Evolutionary conservation across 2,113 vertebrate genomes (phyloP).

Genomic region (Nyctereutes procyonoides): DNA sequence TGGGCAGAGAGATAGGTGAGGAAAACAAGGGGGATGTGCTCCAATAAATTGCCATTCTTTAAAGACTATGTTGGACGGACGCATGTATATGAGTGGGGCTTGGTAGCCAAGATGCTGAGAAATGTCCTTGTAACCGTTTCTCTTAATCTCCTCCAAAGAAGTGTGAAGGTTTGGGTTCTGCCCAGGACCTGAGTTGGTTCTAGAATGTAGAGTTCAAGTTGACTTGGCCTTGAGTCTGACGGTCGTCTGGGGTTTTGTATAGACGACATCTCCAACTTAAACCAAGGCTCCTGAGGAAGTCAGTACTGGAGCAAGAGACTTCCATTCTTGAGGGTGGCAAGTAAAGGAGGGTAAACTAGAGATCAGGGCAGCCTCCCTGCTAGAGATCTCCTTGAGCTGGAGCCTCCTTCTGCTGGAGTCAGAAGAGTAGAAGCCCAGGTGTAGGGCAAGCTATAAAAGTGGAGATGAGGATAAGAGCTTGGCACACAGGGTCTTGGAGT

Average conservation of each 20-base stretch:
- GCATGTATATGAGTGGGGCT: neutral
- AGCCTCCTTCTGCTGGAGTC: neutral
- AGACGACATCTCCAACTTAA: neutral
- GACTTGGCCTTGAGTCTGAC: neutral
- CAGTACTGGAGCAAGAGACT: neutral
- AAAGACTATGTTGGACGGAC: constrained; percentile 56
- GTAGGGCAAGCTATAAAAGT: neutral
- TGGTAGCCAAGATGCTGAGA: neutral
- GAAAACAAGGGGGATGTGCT: constrained; percentile 52
- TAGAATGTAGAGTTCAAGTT: neutral
- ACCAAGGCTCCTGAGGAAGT: constrained; percentile 25
- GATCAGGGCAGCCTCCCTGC: neutral
- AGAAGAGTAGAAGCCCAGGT: neutral
- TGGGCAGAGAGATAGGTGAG: neutral
- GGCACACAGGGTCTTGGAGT: neutral
- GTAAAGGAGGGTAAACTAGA: neutral
- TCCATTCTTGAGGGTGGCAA: neutral
- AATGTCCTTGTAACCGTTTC: neutral
- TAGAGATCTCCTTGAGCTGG: neutral
- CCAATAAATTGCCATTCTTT: constrained; percentile 83
- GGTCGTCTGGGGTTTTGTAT: neutral
- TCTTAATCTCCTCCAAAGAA: neutral
- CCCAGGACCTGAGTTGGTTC: neutral
- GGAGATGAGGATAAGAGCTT: neutral
- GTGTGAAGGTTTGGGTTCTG: neutral